Evolutionary conservation across 2,113 vertebrate species (phyloP), one percentile per base, ranked within the genome.

Genomic region (Gymnarchus niloticus): DNA sequence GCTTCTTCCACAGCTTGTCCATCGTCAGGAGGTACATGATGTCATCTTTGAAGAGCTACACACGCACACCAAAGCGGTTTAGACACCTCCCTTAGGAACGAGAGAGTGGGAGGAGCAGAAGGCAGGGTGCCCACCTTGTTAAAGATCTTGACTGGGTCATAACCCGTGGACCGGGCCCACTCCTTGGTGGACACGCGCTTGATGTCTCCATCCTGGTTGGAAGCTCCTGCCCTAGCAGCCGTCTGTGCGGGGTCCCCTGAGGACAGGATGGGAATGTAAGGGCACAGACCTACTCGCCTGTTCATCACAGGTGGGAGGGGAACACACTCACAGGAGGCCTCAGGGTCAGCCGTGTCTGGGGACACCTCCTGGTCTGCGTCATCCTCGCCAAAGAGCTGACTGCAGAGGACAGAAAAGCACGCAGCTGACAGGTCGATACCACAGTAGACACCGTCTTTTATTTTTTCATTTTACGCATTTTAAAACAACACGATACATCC

Each of bases 291-390:
- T 17, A n/a, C 56, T 28, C 28, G 25, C 25, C 59, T 0, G 25
- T 12, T 28, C 9, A 3, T 21, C 28, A 2, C 1, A 10, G 56
- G 77, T 33, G n/a, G 33, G 54, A 21, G 14, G 77, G 6, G 7
- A 7, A 41, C 12, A 17, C 85, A 96, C 98, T 98, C 90, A 99
- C 98, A 99, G 61, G 97, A 91, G 89, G 96, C 97, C 90, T 99
- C 98, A 25, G 98, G 98, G 89, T 99, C 98, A 7, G 98, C 98
- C 10, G 97, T 97, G 93, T 99, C 98, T 1, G 98, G 98, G 0
- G 98, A 99, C 1, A 99, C 98, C 90, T 99, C 98, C 90, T 99
- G 97, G 93, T 99, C 98, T 0, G 97, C 98, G 88, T 99, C 98
- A 89, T 99, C 98, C 91, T 99, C 98, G 88, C 98, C 98, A 91